These are phyloP conservation scores for Pterocles orientalis DNA, from an alignment of 2,113 vertebrate genomes.

Conservation along the genomic window DNA sequence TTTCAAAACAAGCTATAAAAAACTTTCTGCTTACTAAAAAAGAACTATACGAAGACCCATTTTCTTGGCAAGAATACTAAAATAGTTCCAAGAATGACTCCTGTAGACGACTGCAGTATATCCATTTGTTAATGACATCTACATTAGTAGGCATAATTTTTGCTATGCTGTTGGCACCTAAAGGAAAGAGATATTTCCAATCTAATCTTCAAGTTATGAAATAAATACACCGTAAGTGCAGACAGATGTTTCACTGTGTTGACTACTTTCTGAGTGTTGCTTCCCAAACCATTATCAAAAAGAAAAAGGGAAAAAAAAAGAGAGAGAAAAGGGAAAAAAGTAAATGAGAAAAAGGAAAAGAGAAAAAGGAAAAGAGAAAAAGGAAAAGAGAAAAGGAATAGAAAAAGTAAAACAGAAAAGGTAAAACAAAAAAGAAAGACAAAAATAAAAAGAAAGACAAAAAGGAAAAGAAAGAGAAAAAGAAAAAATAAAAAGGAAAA, in stretches of 20 bases:
- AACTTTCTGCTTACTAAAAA: not conserved
- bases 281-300: not conserved
- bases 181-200: not conserved
- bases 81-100: not conserved
- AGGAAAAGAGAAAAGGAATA: too few species aligned
- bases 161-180: not conserved
- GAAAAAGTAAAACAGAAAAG: too few species aligned
- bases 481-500: not conserved
- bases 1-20: not conserved
- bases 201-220: conserved; percentile 28
- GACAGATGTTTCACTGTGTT: conserved; percentile 12
- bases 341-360: too few species aligned
- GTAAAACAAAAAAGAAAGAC: too few species aligned
- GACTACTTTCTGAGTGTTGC: not conserved
- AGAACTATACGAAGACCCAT: not conserved
- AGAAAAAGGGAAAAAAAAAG: not conserved
- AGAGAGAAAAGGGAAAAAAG: not conserved
- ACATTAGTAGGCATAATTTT: conserved; percentile 7
- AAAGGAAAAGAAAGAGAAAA: too few species aligned
- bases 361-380: too few species aligned
- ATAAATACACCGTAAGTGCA: not conserved
- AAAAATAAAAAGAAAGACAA: too few species aligned
- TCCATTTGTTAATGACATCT: not conserved
- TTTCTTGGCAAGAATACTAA: not conserved
- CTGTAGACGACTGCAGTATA: not conserved